Evolutionary conservation across 2,113 vertebrate species (phyloP), one percentile per base, ranked within the genome.

Genomic region (Nerophis ophidion): DNA sequence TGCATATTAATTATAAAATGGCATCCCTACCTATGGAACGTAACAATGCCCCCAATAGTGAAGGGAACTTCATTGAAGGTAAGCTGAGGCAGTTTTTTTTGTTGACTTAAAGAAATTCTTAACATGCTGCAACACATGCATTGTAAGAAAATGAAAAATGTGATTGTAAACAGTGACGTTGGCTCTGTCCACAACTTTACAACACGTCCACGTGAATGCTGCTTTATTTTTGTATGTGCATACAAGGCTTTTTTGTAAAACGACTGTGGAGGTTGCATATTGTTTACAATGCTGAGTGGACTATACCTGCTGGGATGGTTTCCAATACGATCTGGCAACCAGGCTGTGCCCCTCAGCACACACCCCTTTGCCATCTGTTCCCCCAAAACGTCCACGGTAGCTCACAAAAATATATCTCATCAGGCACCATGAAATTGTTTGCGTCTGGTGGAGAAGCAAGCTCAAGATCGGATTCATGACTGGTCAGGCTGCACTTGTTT

Each of bases 341-440:
- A 81, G 66, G 75, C 84, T 80, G 81, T 77, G 79, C 68, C 67
- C 77, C 65, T 66, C 72, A 68, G 80, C 70, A 71, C 71, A 48
- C 62, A 84, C 74, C 68, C 66, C 72, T 73, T 48, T 57, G 66
- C 86, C 87, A 88, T 88, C 85, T 88, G 87, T 64, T 77, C 63
- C 16, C 66, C 34, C 35, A 57, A 62, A 69, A 35, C 55, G 64
- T 72, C 68, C 67, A 76, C 57, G 66, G 60, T 75, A 48, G 66
- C 67, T 69, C 46, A 71, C 83, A 70, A 60, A 65, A 70, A 58
- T 79, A 74, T 62, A 60, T 71, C 61, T 49, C 53, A 52, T 51
- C 69, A 54, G 69, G 69, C 70, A 63, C 76, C 67, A 75, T 74
- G 75, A 81, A 59, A 54, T 61, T 40, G 75, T 66, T 48, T 72